Conservation (phyloP, 2,113 vertebrate genomes). For the Pimephales promelas region DNA sequence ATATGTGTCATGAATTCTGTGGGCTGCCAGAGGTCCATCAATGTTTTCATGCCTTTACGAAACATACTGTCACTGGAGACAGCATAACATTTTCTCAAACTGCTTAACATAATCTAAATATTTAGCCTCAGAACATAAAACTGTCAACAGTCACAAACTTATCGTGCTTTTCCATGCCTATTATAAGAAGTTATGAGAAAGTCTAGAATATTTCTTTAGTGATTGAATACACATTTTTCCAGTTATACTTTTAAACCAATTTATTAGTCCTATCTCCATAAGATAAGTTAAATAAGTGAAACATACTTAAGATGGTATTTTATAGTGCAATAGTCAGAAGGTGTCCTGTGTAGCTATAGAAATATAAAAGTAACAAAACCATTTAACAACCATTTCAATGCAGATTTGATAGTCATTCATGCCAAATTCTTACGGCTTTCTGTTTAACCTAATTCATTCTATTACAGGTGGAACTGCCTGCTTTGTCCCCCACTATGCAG, state of each 20-base stretch:
- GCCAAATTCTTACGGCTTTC: background rate
- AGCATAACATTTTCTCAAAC: background rate
- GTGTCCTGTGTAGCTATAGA: background rate
- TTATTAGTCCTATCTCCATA: background rate
- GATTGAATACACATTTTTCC: background rate
- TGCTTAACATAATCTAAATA: background rate
- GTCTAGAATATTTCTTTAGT: background rate
- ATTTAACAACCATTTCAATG: background rate
- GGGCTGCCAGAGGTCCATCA: background rate
- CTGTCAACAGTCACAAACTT: background rate
- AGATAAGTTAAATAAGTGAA: background rate
- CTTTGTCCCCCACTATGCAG: slow-evolving; percentile 96
- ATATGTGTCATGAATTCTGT: background rate
- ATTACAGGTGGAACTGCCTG: slow-evolving; percentile 86
- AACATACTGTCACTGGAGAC: background rate
- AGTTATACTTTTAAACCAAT: background rate
- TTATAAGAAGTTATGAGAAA: background rate
- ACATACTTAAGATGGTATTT: background rate
- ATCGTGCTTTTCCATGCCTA: background rate
- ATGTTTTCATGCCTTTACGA: background rate
- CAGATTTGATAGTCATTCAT: background rate
- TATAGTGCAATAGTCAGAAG: background rate
- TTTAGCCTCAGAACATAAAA: background rate
- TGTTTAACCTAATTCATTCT: slow-evolving; percentile 5
- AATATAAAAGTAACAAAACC: background rate